Conservation (phyloP, 2,113 vertebrate species). For the Melanostigma gelatinosum region DNA sequence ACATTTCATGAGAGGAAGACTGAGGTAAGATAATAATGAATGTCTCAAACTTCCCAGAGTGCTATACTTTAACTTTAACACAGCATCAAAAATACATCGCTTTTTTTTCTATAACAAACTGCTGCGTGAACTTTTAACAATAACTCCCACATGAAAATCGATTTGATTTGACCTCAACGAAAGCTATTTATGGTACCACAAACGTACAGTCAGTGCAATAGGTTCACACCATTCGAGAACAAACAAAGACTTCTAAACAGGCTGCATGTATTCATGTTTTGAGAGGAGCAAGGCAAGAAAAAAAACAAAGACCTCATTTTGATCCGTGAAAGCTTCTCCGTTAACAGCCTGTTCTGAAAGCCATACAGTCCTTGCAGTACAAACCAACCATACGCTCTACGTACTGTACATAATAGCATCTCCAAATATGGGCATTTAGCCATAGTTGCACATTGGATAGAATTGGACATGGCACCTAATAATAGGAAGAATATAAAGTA, state of each 20-base stretch:
- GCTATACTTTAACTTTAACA: conserved; percentile 28
- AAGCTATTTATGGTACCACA: conserved; percentile 11
- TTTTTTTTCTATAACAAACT: conserved; percentile 24
- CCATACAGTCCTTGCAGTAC: conserved; percentile 3
- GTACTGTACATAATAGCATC: neutral
- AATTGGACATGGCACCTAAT: conserved; percentile 44
- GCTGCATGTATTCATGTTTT: conserved; percentile 41
- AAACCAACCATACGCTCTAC: conserved; percentile 9
- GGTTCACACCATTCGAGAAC: conserved; percentile 23
- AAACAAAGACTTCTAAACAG: conserved; percentile 14
- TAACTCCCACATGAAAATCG: conserved; percentile 13
- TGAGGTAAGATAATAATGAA: conserved; percentile 14
- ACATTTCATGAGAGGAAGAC: conserved; percentile 50
- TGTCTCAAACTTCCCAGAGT: conserved; percentile 16
- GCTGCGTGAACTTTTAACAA: conserved; percentile 5
- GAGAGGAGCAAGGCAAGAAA: conserved; percentile 63
- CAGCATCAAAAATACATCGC: conserved; percentile 17
- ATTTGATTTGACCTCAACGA: conserved; percentile 30
- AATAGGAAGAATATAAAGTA: conserved; percentile 23
- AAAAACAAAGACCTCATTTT: conserved; percentile 22
- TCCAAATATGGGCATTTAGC: conserved; percentile 21
- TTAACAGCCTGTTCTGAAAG: conserved; percentile 36
- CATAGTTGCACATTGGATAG: neutral
- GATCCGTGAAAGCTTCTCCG: conserved; percentile 36
- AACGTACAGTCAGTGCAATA: conserved; percentile 11